phyloP scores from a whole-genome alignment of 2,888 invertebrate species.

The Rhamphomyia laevipes region DNA sequence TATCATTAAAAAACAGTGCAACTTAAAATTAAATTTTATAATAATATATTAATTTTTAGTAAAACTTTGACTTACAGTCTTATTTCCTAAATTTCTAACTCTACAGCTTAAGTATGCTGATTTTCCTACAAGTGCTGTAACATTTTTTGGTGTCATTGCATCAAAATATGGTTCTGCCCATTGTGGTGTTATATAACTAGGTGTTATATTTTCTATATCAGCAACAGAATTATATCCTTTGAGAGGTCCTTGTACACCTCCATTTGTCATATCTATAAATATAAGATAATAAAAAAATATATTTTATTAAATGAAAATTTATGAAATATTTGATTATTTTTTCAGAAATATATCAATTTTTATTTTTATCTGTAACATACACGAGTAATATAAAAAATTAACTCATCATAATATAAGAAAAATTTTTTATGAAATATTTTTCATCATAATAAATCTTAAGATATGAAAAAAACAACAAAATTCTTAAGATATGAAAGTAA shows the following conservation, averaged over 20 bases:
- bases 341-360: no score
- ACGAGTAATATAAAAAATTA: no score
- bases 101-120: slow-evolving; percentile 40
- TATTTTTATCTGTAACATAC: no score
- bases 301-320: neutral
- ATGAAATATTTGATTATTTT: no score
- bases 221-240: slow-evolving; percentile 33
- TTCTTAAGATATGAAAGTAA: no score
- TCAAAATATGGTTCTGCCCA: slow-evolving; percentile 59
- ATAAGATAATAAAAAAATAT: neutral
- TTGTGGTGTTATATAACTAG: slow-evolving; percentile 31
- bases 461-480: no score
- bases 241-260: slow-evolving; percentile 34
- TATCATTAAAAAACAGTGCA: no score
- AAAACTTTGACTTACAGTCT: slow-evolving; percentile 31
- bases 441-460: no score
- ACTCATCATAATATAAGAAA: no score
- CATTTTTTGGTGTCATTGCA: slow-evolving; percentile 60
- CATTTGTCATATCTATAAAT: slow-evolving; percentile 32
- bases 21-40: no score
- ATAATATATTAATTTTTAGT: neutral
- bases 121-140: slow-evolving; percentile 69
- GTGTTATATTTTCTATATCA: slow-evolving; percentile 22
- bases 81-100: slow-evolving; percentile 37
- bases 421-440: no score